phyloP scores from a whole-genome alignment of 2,888 invertebrate species.

The Encarsia formosa region DNA sequence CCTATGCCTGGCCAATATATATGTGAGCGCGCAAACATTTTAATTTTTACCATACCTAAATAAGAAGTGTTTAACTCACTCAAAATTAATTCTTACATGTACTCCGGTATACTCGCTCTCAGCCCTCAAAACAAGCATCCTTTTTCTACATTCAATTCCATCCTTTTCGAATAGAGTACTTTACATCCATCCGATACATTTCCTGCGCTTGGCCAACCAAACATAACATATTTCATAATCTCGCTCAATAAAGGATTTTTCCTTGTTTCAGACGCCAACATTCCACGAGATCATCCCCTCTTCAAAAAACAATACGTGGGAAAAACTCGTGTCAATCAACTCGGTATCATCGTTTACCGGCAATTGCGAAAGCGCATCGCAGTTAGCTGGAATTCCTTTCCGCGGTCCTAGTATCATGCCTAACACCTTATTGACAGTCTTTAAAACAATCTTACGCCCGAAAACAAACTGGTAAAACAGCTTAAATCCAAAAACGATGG shows the following conservation, averaged over 20 bases:
- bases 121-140: constrained; percentile 20
- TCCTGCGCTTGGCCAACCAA: constrained; percentile 6
- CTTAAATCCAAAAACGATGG: constrained; percentile 26
- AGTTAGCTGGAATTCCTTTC: constrained; percentile 21
- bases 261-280: not conserved
- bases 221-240: constrained; percentile 4
- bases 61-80: constrained; percentile 13
- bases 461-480: constrained; percentile 22
- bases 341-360: constrained; percentile 12
- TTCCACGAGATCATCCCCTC: not conserved
- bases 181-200: not conserved
- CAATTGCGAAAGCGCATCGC: constrained; percentile 3
- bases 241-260: not conserved
- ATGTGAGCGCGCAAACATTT: constrained; percentile 23
- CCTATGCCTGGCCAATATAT: too few species aligned
- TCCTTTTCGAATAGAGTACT: constrained; percentile 5
- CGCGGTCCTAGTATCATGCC: constrained; percentile 11
- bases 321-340: constrained; percentile 7
- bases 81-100: not conserved
- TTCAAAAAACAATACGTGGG: constrained; percentile 9
- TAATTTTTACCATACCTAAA: constrained; percentile 25
- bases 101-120: constrained; percentile 6
- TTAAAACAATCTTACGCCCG: constrained; percentile 14
- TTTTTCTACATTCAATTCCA: constrained; percentile 3
- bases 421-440: constrained; percentile 23